Base-by-base conservation (phyloP, 2,113 vertebrate genomes). In the Arothron firmamentum region DNA sequence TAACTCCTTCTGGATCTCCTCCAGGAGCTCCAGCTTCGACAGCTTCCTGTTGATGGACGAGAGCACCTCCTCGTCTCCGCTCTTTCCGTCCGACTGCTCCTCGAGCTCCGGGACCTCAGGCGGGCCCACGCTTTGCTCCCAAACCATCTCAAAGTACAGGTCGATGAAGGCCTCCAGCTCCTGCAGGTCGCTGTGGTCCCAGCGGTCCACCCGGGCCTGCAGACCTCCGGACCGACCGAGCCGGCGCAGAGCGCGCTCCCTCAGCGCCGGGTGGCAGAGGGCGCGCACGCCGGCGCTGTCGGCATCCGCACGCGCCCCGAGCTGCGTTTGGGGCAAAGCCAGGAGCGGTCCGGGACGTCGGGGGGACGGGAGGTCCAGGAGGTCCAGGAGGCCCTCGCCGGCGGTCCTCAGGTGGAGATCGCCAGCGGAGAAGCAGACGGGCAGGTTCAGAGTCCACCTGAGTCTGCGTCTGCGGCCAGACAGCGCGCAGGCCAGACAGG, bases 81-180 rank as follows among this genome's bases (percentile, higher is more conserved):
- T 31, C 23, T 41, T 13, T 1, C 18, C 10, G 0, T 1, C 60
- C 0, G 42, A 11, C 52, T 51, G 34, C 52, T 65, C 62, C 2
- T 57, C 43, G 0, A 28, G 15, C 28, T 74, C 67, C 4, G 60
- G 1, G 0, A 21, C 5, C 16, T 66, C 74, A 52, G 31, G 25
- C 1, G 75, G 73, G 14, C n/a, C 72, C 71, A 72, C 74, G 18
- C 79, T 65, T 54, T 79, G 59, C 34, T 84, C 73, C 86, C 80
- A 85, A 20, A 88, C 61, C 74, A 59, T 80, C 64, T 90, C 81
- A 58, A 84, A 88, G 67, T 90, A 76, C 0, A 65, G 59, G 48
- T 90, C 88, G 2, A 90, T 86, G 63, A 90, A 90, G 62, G 79
- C 74, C 5, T 90, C 89, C 69, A 90, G 81, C 25, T 90, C 89